Evolutionary conservation across 2,797 vertebrate genomes (phyloP), one percentile per base, ranked within the genome.

Genomic region (Vultur gryphus): DNA sequence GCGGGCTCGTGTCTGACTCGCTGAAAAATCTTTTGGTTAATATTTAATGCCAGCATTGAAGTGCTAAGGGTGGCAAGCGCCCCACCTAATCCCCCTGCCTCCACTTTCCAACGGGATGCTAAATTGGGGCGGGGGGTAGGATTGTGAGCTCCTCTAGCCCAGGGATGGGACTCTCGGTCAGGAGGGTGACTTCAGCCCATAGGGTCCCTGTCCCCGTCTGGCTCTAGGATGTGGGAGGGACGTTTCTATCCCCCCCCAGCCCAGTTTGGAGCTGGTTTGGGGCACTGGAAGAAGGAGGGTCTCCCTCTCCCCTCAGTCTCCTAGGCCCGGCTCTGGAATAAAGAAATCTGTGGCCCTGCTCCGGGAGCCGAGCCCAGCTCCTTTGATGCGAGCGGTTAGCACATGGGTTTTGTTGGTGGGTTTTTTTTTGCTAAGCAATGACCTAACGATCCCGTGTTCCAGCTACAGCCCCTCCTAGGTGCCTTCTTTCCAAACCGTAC

Each of bases 21-120:
- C 55, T 88, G 81, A 93, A 92, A 95, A 87, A 88, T 49, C 67
- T 77, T 76, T 37, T 6, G 16, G 69, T 72, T 93, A 94, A 91
- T 91, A 71, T 89, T 96, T 90, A 81, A 91, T 93, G 80, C n/a
- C 2, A 2, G 52, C 59, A 57, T 62, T 71, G 84, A 96, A 93
- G 76, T 15, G 21, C 58, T 49, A 33, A 61, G 59, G 48, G 54
- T 71, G 55, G 17, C 37, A 23, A 62, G 77, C 28, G 18, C 31
- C 51, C 65, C 37, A 7, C 31, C 67, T 44, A 67, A 66, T 46
- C 61, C 41, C 13, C 31, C 72, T 79, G 78, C 67, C 37, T 85
- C 91, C 14, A 2, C 58, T 66, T 85, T 57, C 66, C 35, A 24
- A 1, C 23, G 19, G 61, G 57, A 55, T 84, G 51, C 66, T 86